Percentiles rank a stretch among this genome's conserved stretches.
These are phyloP conservation scores for Tipula confusa DNA, from an alignment of 2,888 invertebrate species.

Conservation along the genomic window DNA sequence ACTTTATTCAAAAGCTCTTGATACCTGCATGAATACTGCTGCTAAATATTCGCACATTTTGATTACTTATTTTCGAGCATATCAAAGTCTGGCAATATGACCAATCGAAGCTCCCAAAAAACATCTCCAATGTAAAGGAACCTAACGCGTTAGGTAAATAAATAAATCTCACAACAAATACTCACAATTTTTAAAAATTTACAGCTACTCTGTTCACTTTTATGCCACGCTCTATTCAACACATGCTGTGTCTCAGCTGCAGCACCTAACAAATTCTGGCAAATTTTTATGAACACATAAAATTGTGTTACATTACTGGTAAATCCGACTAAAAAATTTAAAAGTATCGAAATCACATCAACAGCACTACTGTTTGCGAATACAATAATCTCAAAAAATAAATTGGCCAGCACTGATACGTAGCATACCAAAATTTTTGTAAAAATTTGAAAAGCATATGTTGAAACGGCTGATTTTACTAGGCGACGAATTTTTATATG, in stretches of 20 bases:
- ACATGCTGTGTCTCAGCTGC: not conserved
- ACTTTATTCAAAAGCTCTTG: no score
- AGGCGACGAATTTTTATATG: not conserved
- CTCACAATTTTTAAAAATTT: not conserved
- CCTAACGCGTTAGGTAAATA: no score
- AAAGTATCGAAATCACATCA: not conserved
- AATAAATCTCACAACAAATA: not conserved
- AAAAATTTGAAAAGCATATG: not conserved
- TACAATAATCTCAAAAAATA: not conserved
- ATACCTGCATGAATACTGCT: no score
- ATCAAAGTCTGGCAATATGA: no score
- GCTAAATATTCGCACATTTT: no score
- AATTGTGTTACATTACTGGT: not conserved
- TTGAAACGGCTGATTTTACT: not conserved
- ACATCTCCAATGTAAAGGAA: no score
- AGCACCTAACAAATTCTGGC: not conserved
- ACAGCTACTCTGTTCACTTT: not conserved
- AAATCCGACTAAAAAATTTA: not conserved
- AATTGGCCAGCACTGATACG: not conserved
- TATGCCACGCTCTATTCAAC: not conserved
- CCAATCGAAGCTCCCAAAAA: no score
- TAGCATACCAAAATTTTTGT: not conserved
- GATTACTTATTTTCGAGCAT: no score
- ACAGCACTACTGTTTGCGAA: not conserved
- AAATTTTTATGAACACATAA: not conserved